Percentiles rank a stretch among this genome's conserved stretches.
These are phyloP conservation scores for Perccottus glenii DNA, from an alignment of 2,113 vertebrate species.

Conservation along the genomic window DNA sequence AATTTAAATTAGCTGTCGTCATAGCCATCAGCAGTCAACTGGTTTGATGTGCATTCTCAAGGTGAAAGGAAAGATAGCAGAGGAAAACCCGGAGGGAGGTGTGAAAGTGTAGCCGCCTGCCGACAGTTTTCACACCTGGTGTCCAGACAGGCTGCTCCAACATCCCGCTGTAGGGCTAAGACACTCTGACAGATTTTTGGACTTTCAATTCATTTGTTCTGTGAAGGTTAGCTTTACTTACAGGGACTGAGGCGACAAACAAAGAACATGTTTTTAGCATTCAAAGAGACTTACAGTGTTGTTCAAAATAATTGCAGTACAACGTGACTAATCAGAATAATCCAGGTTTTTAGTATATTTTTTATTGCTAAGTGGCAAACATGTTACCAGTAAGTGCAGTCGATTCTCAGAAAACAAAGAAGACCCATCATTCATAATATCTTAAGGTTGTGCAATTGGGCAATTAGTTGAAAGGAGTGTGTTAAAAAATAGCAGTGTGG, in stretches of 20 bases:
- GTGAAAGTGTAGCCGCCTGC: conserved; percentile 8
- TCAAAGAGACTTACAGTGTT: not conserved
- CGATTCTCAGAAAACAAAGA: no score
- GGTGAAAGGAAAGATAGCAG: conserved; percentile 7
- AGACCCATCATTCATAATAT: no score
- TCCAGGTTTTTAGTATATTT: no score
- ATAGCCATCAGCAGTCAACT: conserved; percentile 2
- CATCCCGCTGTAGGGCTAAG: conserved; percentile 5
- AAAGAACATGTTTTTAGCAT: not conserved
- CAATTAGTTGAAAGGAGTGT: no score
- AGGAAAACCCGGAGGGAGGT: not conserved
- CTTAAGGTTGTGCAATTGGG: no score
- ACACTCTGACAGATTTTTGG: conserved; percentile 3
- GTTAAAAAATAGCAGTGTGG: no score
- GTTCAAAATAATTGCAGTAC: no score
- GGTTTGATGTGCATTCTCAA: not conserved
- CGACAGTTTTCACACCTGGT: conserved; percentile 48
- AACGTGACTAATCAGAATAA: no score
- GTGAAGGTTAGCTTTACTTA: not conserved
- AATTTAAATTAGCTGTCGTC: not conserved
- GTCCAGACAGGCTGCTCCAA: conserved; percentile 33
- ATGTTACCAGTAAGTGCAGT: no score
- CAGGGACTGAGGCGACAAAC: not conserved
- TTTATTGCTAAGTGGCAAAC: no score
- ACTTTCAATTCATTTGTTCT: not conserved